phyloP scores from a whole-genome alignment of 1,140 invertebrate genomes.

The Eciton burchellii region DNA sequence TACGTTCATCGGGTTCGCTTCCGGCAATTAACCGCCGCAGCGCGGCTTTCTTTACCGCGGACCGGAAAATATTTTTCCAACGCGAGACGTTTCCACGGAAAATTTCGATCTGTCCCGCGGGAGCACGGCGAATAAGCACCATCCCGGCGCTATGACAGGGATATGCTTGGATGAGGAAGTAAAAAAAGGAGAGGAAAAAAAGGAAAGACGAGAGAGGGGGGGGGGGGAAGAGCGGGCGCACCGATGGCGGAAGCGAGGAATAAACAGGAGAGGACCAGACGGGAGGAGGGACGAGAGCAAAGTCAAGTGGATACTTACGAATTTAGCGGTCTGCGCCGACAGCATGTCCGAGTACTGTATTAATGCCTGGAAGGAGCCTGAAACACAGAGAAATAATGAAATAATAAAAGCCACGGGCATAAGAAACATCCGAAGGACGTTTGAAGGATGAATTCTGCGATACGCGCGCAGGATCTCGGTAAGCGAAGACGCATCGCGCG shows the following conservation, averaged over 20 bases:
- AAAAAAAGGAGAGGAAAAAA: background rate
- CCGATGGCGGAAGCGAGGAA: constrained; percentile 11
- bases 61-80: constrained; percentile 41
- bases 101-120: constrained; percentile 67
- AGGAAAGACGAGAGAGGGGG: background rate
- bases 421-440: background rate
- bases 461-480: background rate
- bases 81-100: constrained; percentile 59
- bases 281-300: constrained; percentile 7
- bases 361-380: constrained; percentile 99
- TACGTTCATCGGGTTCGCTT: constrained; percentile 46
- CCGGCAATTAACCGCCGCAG: constrained; percentile 36
- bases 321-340: constrained; percentile 97
- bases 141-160: background rate
- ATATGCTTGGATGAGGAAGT: constrained; percentile 6
- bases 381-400: constrained; percentile 81
- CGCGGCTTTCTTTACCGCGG: constrained; percentile 29
- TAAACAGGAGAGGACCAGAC: background rate
- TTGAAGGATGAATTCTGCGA: constrained; percentile 8
- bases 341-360: constrained; percentile 99
- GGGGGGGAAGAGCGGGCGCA: background rate
- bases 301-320: constrained; percentile 88
- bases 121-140: constrained; percentile 44
- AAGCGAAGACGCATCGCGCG: background rate
- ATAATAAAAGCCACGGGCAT: no score